Evolutionary conservation across 2,888 invertebrate species (phyloP).

Genomic region (Drosophila melanosoma): DNA sequence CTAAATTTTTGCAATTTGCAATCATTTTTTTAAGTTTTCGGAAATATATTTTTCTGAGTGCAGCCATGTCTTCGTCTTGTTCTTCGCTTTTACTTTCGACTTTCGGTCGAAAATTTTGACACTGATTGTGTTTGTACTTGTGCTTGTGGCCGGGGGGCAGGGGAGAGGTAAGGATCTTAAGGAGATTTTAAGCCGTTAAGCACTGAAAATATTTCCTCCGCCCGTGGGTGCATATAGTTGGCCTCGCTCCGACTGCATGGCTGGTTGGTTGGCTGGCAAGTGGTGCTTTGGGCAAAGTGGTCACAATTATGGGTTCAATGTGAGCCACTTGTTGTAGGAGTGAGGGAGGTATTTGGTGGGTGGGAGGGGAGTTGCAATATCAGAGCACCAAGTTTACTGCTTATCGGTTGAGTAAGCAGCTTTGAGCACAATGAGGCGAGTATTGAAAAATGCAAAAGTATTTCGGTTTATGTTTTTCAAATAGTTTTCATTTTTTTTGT

Average conservation of each 20-base stretch:
- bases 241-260: neutral
- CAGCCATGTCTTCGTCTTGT: conserved; percentile 20
- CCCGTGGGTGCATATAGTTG: conserved; percentile 28
- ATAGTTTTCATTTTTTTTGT: conserved; percentile 38
- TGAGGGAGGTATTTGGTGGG: neutral
- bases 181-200: conserved; percentile 68
- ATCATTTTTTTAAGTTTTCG: neutral
- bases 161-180: neutral
- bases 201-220: conserved; percentile 64
- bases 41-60: conserved; percentile 6
- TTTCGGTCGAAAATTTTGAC: conserved; percentile 70
- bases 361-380: conserved; percentile 7
- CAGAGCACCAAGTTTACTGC: conserved; percentile 13
- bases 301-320: conserved; percentile 64
- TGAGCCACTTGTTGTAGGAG: conserved; percentile 12
- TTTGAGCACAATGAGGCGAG: conserved; percentile 23
- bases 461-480: conserved; percentile 45
- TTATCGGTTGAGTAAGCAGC: conserved; percentile 41
- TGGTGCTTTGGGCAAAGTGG: conserved; percentile 52
- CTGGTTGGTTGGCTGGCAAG: conserved; percentile 27
- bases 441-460: conserved; percentile 38
- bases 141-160: neutral
- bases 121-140: conserved; percentile 75
- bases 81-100: conserved; percentile 31
- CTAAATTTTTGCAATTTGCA: neutral